A percentile compares a stretch with the other conserved stretches of the same genome.
phyloP scores from a whole-genome alignment of 2,113 vertebrate species.

The Mola mola region DNA sequence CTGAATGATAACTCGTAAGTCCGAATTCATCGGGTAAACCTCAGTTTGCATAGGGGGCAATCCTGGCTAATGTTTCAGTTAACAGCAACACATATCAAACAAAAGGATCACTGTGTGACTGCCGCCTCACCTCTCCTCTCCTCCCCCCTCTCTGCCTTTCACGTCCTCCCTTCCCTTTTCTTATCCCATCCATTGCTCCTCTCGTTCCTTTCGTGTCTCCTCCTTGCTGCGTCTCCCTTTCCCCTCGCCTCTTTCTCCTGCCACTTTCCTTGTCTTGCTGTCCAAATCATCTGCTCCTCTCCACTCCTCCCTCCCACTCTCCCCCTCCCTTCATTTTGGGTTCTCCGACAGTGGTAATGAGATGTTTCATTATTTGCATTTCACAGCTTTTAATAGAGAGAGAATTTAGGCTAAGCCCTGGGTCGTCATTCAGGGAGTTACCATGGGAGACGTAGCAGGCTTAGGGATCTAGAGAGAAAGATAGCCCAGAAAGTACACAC shows the following conservation, averaged over 20 bases:
- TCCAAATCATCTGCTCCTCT: too few species aligned
- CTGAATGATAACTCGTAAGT: neutral
- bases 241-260: conserved; percentile 14
- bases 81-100: conserved; percentile 54
- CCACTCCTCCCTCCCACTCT: conserved; percentile 5
- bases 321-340: conserved; percentile 66
- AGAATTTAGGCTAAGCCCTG: conserved; percentile 85
- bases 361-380: conserved; percentile 86
- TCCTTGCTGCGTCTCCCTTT: conserved; percentile 42
- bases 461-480: conserved; percentile 72
- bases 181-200: conserved; percentile 29
- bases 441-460: conserved; percentile 75
- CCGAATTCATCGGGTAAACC: too few species aligned
- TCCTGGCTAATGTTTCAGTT: too few species aligned
- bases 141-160: neutral
- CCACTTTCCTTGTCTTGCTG: conserved; percentile 35
- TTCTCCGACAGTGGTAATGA: conserved; percentile 82
- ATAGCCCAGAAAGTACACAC: conserved; percentile 66
- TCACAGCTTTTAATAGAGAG: conserved; percentile 86
- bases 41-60: conserved; percentile 55
- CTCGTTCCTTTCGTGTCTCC: conserved; percentile 18
- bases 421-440: conserved; percentile 82
- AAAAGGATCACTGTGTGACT: conserved; percentile 66
- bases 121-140: neutral
- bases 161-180: conserved; percentile 21